Base-by-base conservation (phyloP, 2,113 vertebrate species). In the Pteruthius melanotis region DNA sequence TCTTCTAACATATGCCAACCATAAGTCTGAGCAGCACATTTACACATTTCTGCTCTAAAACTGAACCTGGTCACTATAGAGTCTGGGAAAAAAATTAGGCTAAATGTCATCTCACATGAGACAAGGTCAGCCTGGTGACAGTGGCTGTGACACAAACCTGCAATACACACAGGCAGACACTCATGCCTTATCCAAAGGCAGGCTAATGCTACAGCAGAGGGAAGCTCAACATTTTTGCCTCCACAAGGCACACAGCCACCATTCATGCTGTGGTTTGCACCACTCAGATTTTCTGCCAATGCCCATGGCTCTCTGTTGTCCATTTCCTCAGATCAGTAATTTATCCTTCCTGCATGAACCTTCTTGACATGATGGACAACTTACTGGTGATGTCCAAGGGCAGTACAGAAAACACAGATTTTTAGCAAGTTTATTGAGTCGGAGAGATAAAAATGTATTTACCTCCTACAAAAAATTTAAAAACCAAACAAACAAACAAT, bases 301-400 rank as follows among this genome's bases (percentile, higher is more conserved):
- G 37, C 11, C 26, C 9, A 1, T 22, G 22, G 42, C 45, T 69
- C 2, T 3, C 1, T 1, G 30, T 15, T 56, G n/a, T 64, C 75
- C 3, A 1, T 35, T 79, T 59, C 49, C 44, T 61, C 4, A 0
- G 47, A 84, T 79, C 44, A 57, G 37, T 53, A 91, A 91, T 17
- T 60, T 64, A 31, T 64, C 52, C 17, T 47, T 68, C 44, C 27
- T 56, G 39, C 24, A 31, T 19, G 27, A 89, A 68, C 49, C 11
- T 39, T 72, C 40, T 57, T 10, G 3, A 21, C 1, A 0, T 68
- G 37, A 68, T 13, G 11, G 37, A 59, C 21, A 59, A 27, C 30
- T 40, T 39, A 69, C 4, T 1, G 0, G 27, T 47, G 27, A 81
- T 45, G 39, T 88, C 8, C 7, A 33, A 74, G 5, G 45, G 31